Percentiles rank a stretch among this genome's conserved stretches.
Evolutionary conservation across 2,113 vertebrate genomes (phyloP).

Genomic region (Psilopsiagon aurifrons): DNA sequence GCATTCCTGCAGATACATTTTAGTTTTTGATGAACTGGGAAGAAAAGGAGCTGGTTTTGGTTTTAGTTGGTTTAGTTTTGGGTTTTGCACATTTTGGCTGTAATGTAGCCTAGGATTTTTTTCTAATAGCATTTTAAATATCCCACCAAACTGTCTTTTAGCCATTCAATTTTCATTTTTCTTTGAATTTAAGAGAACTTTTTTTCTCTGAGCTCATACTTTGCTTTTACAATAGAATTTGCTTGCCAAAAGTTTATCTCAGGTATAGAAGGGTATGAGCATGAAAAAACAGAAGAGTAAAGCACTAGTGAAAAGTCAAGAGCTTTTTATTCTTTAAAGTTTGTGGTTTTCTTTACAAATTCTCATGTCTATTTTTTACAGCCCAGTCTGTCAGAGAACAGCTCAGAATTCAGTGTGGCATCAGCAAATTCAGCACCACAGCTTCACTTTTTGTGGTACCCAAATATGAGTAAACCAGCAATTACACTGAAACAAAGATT

Average conservation of each 20-base stretch:
- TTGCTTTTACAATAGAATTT: background rate
- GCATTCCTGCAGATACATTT: background rate
- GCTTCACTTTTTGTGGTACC: background rate
- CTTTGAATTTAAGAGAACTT: background rate
- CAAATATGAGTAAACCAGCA: background rate
- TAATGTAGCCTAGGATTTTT: background rate
- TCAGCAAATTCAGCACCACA: background rate
- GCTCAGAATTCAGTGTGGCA: background rate
- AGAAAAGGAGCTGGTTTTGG: background rate
- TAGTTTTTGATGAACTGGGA: background rate
- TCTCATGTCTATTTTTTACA: background rate
- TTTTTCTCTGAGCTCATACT: background rate
- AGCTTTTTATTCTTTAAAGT: background rate
- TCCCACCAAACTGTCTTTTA: constrained; percentile 19
- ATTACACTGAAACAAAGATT: background rate
- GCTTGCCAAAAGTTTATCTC: background rate
- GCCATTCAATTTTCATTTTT: background rate
- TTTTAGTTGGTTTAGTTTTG: background rate
- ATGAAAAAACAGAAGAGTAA: background rate
- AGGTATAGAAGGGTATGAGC: background rate
- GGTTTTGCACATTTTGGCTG: background rate
- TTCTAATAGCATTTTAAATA: background rate
- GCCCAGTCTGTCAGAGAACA: background rate
- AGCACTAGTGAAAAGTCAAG: background rate
- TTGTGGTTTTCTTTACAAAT: background rate